Conservation (phyloP, 2,113 vertebrate species). For the Trichomycterus rosablanca region DNA sequence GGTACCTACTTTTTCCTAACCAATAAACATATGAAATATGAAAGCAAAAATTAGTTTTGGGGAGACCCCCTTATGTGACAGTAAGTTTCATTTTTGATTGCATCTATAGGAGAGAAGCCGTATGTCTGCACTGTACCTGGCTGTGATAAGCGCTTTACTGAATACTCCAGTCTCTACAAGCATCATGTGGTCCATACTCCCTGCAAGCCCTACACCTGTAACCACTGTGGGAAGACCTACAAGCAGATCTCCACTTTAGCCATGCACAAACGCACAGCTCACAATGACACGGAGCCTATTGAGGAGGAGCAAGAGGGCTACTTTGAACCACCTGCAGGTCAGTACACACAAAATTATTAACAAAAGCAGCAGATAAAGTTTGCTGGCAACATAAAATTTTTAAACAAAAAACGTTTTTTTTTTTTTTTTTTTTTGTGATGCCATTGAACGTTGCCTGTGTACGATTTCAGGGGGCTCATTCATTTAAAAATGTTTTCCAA, state of each 20-base stretch:
- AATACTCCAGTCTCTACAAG: slow-evolving; percentile 98
- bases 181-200: slow-evolving; percentile 98
- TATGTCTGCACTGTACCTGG: slow-evolving; percentile 98
- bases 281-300: slow-evolving; percentile 96
- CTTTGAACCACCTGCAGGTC: slow-evolving; percentile 91
- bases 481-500: too few species aligned
- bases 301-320: slow-evolving; percentile 96
- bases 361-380: not conserved
- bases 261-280: slow-evolving; percentile 96
- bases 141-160: slow-evolving; percentile 97
- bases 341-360: slow-evolving; percentile 39
- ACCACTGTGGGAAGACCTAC: slow-evolving; percentile 97
- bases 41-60: too few species aligned
- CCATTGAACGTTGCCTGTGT: too few species aligned
- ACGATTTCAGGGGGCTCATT: not conserved
- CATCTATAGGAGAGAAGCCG: slow-evolving; percentile 86
- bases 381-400: too few species aligned
- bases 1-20: slow-evolving; percentile 60
- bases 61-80: too few species aligned
- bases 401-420: not conserved
- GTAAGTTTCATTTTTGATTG: not conserved
- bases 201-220: slow-evolving; percentile 98
- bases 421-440: too few species aligned
- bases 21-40: not conserved
- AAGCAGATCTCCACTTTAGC: slow-evolving; percentile 97